phyloP scores from a whole-genome alignment of 2,113 vertebrate genomes.

The Herpetotheres cachinnans region DNA sequence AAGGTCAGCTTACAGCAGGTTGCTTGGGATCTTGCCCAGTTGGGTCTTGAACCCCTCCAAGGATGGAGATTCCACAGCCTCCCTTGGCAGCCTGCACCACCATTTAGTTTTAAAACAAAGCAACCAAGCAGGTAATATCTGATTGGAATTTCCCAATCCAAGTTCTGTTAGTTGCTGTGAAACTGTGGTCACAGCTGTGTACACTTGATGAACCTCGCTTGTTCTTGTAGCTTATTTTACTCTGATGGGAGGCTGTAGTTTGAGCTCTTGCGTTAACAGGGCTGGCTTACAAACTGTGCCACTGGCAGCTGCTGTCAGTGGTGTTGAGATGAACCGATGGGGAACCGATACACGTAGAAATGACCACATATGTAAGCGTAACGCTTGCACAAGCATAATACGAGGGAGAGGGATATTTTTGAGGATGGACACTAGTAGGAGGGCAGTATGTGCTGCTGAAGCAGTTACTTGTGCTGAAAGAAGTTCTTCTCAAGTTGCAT shows the following conservation, averaged over 20 bases:
- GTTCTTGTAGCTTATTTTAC: neutral
- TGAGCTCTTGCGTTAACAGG: neutral
- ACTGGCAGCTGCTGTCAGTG: neutral
- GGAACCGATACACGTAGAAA: neutral
- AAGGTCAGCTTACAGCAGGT: neutral
- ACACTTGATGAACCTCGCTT: neutral
- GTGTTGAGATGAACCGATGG: neutral
- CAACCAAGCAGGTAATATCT: neutral
- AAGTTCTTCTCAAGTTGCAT: neutral
- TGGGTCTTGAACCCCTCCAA: neutral
- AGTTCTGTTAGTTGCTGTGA: neutral
- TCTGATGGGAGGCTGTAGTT: neutral
- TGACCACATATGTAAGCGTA: fast-evolving
- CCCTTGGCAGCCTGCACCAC: neutral
- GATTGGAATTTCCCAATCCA: neutral
- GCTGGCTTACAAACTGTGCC: neutral
- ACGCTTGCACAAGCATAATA: neutral
- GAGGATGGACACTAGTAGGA: neutral
- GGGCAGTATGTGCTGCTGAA: neutral
- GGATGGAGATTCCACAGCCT: neutral
- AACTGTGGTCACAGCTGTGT: neutral
- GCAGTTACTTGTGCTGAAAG: neutral
- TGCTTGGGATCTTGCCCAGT: neutral
- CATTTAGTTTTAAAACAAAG: neutral
- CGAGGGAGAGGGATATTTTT: neutral